Percentiles rank a stretch among this genome's conserved stretches.
Conservation (phyloP, 2,888 invertebrate species). For the Thymelicus sylvestris region DNA sequence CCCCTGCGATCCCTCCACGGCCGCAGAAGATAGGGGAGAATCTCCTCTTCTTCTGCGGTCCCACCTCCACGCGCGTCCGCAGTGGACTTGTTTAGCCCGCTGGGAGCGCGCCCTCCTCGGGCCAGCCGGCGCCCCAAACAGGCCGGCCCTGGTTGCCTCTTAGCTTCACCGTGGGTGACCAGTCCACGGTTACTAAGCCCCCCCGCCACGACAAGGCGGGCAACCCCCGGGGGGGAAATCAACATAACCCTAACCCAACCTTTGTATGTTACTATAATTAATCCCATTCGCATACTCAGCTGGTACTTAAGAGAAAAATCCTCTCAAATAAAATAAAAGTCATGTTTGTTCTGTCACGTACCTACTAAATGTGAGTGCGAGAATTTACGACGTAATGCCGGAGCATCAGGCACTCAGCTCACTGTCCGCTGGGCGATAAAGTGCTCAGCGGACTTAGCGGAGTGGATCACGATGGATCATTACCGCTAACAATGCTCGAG, state of each 20-base stretch:
- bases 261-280: neutral
- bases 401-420: neutral
- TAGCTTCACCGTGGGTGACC: too few species aligned
- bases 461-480: slow-evolving; percentile 11
- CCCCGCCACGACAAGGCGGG: too few species aligned
- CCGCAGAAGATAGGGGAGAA: too few species aligned
- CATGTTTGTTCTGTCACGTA: slow-evolving; percentile 16
- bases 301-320: slow-evolving; percentile 4
- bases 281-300: neutral
- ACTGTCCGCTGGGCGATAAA: neutral
- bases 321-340: slow-evolving; percentile 8
- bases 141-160: too few species aligned
- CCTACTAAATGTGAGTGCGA: slow-evolving; percentile 4
- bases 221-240: too few species aligned
- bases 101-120: too few species aligned
- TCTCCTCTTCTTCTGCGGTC: too few species aligned
- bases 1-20: too few species aligned
- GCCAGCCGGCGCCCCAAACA: too few species aligned
- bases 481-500: slow-evolving; percentile 7
- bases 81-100: too few species aligned
- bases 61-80: too few species aligned
- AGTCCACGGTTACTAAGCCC: too few species aligned
- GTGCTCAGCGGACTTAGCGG: neutral
- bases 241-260: neutral
- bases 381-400: slow-evolving; percentile 11